Conservation (phyloP, 1,140 invertebrate species). For the Odontomachus brunneus region DNA sequence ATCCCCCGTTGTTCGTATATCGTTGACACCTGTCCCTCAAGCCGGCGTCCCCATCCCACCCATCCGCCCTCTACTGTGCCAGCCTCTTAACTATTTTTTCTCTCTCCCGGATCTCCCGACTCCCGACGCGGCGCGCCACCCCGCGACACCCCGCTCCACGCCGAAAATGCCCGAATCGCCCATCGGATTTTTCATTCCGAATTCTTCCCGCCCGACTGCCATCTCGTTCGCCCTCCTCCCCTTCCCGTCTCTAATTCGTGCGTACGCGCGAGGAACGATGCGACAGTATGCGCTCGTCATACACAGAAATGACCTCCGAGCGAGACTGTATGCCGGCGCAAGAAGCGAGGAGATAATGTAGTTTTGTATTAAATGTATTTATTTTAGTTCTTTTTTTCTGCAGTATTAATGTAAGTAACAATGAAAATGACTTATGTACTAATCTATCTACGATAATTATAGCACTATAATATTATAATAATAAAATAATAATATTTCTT, state of each 20-base stretch:
- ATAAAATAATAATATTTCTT: constrained; percentile 84
- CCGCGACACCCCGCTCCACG: constrained; percentile 41
- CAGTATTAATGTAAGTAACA: constrained; percentile 86
- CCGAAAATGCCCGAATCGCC: constrained; percentile 81
- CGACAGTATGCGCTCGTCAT: too few species aligned
- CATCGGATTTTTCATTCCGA: constrained; percentile 74
- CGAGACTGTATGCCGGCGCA: too few species aligned
- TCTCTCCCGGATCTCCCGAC: constrained; percentile 74
- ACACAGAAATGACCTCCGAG: too few species aligned
- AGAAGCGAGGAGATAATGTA: constrained; percentile 28
- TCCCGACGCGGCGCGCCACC: constrained; percentile 23
- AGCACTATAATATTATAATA: constrained; percentile 81
- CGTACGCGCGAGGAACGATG: too few species aligned
- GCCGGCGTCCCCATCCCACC: constrained; percentile 82
- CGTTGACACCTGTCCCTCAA: constrained; percentile 85
- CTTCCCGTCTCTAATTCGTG: too few species aligned
- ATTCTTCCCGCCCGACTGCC: constrained; percentile 70
- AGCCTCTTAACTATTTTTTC: constrained; percentile 85
- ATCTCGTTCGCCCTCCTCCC: constrained; percentile 57
- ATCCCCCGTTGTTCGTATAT: constrained; percentile 75
- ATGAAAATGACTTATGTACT: constrained; percentile 84
- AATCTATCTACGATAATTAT: constrained; percentile 81
- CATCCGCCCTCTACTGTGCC: constrained; percentile 83
- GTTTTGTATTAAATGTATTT: constrained; percentile 84
- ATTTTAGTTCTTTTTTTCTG: constrained; percentile 81